phyloP scores from a whole-genome alignment of 2,797 vertebrate species.

The Malacoraja senta region DNA sequence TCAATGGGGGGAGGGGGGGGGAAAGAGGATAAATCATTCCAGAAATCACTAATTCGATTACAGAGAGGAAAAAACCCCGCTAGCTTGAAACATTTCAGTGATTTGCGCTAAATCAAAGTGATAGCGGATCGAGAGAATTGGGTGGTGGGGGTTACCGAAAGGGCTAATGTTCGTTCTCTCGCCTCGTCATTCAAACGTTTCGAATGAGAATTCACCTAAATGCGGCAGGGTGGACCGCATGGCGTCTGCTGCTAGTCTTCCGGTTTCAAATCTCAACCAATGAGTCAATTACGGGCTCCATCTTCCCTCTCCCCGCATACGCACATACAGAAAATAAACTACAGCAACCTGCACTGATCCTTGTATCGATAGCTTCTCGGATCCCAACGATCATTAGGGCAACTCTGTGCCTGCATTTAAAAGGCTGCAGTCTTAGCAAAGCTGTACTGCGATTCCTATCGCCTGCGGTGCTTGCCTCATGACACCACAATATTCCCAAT shows the following conservation, averaged over 20 bases:
- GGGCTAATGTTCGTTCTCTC: too few relatives aligned
- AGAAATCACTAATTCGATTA: not conserved
- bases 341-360: not conserved
- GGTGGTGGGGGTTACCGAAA: too few relatives aligned
- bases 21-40: not conserved
- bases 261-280: not conserved
- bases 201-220: not conserved
- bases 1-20: too few relatives aligned
- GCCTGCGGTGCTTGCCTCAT: too few relatives aligned
- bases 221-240: not conserved
- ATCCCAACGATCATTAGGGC: too few relatives aligned
- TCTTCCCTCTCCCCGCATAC: not conserved
- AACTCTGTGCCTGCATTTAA: not conserved
- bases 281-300: not conserved
- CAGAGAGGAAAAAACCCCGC: not conserved
- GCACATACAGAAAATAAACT: not conserved
- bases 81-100: not conserved
- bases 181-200: not conserved
- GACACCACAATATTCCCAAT: not conserved
- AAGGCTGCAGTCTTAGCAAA: not conserved
- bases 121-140: not conserved
- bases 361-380: not conserved
- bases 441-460: not conserved
- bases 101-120: not conserved
- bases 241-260: not conserved